Percentiles rank a stretch among this genome's conserved stretches.
phyloP scores from a whole-genome alignment of 2,113 vertebrate species.

The Leucopsar rothschildi region DNA sequence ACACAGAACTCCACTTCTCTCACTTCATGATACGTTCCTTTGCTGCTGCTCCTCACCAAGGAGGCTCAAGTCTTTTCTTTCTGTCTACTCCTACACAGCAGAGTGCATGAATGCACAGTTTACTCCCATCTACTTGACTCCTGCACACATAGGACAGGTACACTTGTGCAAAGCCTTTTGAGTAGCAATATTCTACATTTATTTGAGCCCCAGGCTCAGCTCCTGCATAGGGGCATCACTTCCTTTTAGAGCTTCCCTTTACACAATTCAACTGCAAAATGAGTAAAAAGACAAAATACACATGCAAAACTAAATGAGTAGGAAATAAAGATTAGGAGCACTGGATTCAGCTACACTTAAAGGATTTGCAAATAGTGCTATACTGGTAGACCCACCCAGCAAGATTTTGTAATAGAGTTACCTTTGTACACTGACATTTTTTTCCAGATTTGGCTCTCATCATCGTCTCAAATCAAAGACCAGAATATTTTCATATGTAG shows the following conservation, averaged over 20 bases:
- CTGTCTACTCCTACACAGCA: not conserved
- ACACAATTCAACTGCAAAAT: not conserved
- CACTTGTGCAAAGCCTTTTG: not conserved
- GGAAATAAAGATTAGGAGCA: not conserved
- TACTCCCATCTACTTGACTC: not conserved
- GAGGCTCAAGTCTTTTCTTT: not conserved
- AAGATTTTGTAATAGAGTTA: not conserved
- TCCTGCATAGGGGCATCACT: not conserved
- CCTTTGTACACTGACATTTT: not conserved
- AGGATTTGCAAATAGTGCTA: not conserved
- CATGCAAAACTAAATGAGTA: not conserved
- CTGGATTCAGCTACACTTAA: not conserved
- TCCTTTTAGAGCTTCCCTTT: not conserved
- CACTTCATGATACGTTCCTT: fast-evolving
- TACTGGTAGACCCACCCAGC: not conserved
- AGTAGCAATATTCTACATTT: not conserved
- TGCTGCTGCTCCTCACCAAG: not conserved
- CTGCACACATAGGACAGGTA: not conserved
- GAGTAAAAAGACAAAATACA: not conserved
- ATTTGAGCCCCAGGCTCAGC: not conserved
- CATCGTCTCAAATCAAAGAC: not conserved
- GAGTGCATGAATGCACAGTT: not conserved
- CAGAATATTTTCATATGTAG: not conserved
- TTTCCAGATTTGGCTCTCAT: not conserved
- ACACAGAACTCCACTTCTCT: not conserved